Base-by-base conservation (phyloP, 2,113 vertebrate species). In the Maccullochella peelii region DNA sequence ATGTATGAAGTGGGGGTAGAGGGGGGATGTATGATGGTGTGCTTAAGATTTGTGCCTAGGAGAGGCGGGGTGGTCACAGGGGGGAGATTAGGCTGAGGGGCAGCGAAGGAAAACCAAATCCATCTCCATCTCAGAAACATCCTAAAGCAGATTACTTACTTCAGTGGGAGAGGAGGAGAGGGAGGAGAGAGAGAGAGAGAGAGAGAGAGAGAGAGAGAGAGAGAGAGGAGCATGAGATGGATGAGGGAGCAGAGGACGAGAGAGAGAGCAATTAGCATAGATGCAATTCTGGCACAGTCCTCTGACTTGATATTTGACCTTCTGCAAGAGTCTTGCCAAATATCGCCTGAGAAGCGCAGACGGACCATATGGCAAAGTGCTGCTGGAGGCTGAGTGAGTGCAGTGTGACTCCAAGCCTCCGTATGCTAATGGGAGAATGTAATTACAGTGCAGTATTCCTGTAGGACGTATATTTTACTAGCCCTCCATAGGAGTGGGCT, bases 221-320 rank as follows among this genome's bases (percentile, higher is more conserved):
- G 72, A 57, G 68, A 74, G 75, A 82, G 80, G 87, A 89, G 89
- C 62, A 42, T 65, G 82, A 90, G 88, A 90, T 80, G 88, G 80
- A 87, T 77, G 89, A 84, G 83, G 49, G 80, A 76, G 74, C 65
- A 83, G 82, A 63, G 84, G 54, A 40, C 49, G 78, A 67, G 76
- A 90, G 90, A 72, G 83, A 42, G 83, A 93, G 92, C 91, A 94
- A 94, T 94, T 94, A 94, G 91, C 94, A 92, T 93, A 90, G 93
- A 92, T 94, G 93, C 91, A 93, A 94, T 92, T 91, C 89, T 90
- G 91, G 88, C 91, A 90, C 90, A 82, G 88, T 92, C 90, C 91
- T 91, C 92, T 89, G 88, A 94, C 94, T 94, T 93, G 85, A 93
- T 93, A 94, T 94, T 94, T 95, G 95, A 95, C 95, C 94, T 95